Percentiles rank a stretch among this genome's conserved stretches.
Conservation (phyloP, 2,888 invertebrate species). For the Phortica okadai region DNA sequence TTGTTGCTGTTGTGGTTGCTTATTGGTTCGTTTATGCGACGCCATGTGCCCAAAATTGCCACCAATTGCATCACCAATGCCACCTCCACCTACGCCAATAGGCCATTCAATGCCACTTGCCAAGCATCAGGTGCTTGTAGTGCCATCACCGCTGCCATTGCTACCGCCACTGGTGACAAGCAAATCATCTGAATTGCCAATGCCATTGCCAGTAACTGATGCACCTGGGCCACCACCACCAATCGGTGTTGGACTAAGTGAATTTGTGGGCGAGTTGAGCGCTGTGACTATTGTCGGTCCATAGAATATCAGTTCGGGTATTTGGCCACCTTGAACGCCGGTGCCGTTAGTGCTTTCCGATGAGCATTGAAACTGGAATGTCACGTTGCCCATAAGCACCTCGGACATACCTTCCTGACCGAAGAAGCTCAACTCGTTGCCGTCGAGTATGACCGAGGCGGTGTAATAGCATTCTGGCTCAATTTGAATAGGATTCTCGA, state of each 20-base stretch:
- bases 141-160: slow-evolving; percentile 51
- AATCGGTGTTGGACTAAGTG: slow-evolving; percentile 72
- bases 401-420: slow-evolving; percentile 98
- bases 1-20: slow-evolving; percentile 52
- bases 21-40: slow-evolving; percentile 39
- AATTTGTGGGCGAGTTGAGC: slow-evolving; percentile 74
- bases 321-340: slow-evolving; percentile 97
- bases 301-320: slow-evolving; percentile 97
- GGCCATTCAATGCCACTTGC: slow-evolving; percentile 62
- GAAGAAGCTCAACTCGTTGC: slow-evolving; percentile 95
- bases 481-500: slow-evolving; percentile 87
- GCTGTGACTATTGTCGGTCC: slow-evolving; percentile 83
- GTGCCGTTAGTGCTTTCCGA: slow-evolving; percentile 98
- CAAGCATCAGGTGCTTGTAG: slow-evolving; percentile 62
- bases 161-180: slow-evolving; percentile 42
- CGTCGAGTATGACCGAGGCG: slow-evolving; percentile 95
- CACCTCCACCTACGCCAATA: neutral
- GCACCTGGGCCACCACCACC: slow-evolving; percentile 60
- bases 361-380: slow-evolving; percentile 98
- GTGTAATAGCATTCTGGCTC: slow-evolving; percentile 97
- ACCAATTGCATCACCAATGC: slow-evolving; percentile 19
- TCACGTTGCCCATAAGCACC: slow-evolving; percentile 93
- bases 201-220: slow-evolving; percentile 54
- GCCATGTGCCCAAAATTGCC: slow-evolving; percentile 53
- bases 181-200: slow-evolving; percentile 33